Evolutionary conservation across 2,797 vertebrate genomes (phyloP), one percentile per base, ranked within the genome.

Genomic region (Clamator glandarius): DNA sequence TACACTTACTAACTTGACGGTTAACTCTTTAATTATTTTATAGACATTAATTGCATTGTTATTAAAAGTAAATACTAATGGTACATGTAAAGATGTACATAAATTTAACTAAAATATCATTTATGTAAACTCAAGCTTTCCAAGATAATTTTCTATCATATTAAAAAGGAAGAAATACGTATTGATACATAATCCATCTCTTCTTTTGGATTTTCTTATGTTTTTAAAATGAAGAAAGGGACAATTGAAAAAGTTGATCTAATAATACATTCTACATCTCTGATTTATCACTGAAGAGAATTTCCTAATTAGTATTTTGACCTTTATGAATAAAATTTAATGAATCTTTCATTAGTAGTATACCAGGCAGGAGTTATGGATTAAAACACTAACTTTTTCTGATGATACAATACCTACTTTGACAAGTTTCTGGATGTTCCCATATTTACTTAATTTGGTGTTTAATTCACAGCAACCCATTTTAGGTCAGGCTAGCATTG

Each of bases 281-380:
- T 92, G 83, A 96, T 95, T 96, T 95, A 94, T 80, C 52, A 82
- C 61, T 94, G 87, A 97, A 95, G 75, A 95, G 62, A 94, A 96
- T 89, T 62, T 95, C 41, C 64, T 96, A 97, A 97, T 97, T 97
- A 97, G 78, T 67, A 85, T 96, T 97, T 96, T 97, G 96, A 97
- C 95, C 96, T 97, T 97, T 97, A 95, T 92, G 58, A 81, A 96
- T 73, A 95, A 96, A 96, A 95, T 96, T 95, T 92, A 95, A 68
- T 92, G 66, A 95, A 96, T 94, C 42, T 96, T 97, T 90, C 90
- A 95, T 94, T 95, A 96, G 85, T 86, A 95, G 61, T 90, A 95
- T 78, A 92, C 58, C 50, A 95, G 88, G 41, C 81, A 96, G 67
- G 57, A 95, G 20, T 4, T 58, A 39, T 76, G 87, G 55, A 94